phyloP scores from a whole-genome alignment of 2,797 vertebrate genomes.

The Odontamblyopus lacepedii region DNA sequence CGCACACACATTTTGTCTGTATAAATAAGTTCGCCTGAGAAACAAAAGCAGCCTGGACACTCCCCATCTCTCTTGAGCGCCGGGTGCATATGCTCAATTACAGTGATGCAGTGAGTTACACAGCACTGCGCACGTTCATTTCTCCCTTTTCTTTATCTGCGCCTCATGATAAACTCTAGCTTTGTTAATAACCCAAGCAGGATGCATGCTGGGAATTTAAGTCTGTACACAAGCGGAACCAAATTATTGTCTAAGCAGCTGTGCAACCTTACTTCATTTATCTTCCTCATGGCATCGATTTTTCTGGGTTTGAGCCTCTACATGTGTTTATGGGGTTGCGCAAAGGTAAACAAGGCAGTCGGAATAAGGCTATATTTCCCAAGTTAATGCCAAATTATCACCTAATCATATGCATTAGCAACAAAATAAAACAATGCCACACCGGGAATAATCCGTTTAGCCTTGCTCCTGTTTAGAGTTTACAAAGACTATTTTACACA shows the following conservation, averaged over 20 bases:
- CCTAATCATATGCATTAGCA: constrained; percentile 2
- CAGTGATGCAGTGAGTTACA: constrained; percentile 50
- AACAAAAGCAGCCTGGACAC: constrained; percentile 13
- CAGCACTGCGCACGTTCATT: constrained; percentile 35
- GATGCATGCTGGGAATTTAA: constrained; percentile 37
- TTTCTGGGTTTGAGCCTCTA: constrained; percentile 29
- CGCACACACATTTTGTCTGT: background rate
- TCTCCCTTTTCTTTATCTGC: constrained; percentile 41
- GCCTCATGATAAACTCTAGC: constrained; percentile 48
- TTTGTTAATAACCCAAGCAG: constrained; percentile 46
- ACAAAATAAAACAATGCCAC: background rate
- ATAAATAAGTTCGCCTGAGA: constrained; percentile 19
- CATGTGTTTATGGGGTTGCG: constrained; percentile 18
- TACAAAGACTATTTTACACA: background rate
- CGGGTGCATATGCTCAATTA: constrained; percentile 43
- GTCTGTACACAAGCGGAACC: constrained; percentile 40
- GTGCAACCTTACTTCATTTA: constrained; percentile 32
- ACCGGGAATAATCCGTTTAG: background rate
- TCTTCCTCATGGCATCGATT: constrained; percentile 47
- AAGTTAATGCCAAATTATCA: background rate
- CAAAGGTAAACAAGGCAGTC: constrained; percentile 10
- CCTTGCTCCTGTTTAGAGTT: background rate
- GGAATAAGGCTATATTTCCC: background rate
- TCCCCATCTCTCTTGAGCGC: constrained; percentile 16
- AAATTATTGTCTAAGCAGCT: constrained; percentile 50